These are phyloP conservation scores for Gracilinanus agilis DNA, from an alignment of 2,113 vertebrate species.

Conservation along the genomic window DNA sequence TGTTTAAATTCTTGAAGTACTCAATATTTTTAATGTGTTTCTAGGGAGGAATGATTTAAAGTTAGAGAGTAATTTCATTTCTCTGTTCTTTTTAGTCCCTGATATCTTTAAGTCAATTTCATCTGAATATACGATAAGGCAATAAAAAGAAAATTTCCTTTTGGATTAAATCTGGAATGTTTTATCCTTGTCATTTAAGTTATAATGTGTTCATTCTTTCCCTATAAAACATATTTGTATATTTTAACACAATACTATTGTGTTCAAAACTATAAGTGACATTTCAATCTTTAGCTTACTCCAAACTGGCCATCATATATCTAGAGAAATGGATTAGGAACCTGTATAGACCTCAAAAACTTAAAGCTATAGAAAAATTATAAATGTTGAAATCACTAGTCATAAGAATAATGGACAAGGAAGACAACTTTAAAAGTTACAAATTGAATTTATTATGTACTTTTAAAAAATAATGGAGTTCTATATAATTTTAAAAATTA, in stretches of 20 bases:
- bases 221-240: background rate
- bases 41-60: background rate
- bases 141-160: background rate
- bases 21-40: background rate
- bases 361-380: conserved; percentile 52
- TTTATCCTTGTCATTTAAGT: background rate
- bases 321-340: conserved; percentile 66
- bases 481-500: conserved; percentile 49
- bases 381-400: conserved; percentile 55
- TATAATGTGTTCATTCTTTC: background rate
- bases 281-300: background rate
- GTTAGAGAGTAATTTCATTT: background rate
- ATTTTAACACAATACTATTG: background rate
- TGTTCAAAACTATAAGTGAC: background rate
- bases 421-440: no score
- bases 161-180: background rate
- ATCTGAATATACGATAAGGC: background rate
- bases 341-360: conserved; percentile 50
- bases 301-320: conserved; percentile 24
- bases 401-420: background rate
- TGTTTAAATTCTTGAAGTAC: background rate
- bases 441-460: no score
- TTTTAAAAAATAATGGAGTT: no score
- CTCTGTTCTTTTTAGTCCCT: background rate
- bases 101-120: background rate